Evolutionary conservation across 2,888 invertebrate species (phyloP).

Genomic region (Apamea crenata): DNA sequence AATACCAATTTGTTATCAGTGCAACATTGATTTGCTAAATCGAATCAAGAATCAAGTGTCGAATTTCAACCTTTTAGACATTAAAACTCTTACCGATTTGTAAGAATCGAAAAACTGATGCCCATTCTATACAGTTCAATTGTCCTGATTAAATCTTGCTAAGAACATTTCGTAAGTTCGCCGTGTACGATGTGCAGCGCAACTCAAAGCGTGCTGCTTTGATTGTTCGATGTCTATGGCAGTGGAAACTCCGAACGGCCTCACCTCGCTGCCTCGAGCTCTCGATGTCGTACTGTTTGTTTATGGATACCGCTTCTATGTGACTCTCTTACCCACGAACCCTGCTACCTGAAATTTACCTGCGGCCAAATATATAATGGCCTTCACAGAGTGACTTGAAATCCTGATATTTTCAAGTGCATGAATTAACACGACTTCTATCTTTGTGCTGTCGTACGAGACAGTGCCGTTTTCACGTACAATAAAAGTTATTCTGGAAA

Average conservation of each 20-base stretch:
- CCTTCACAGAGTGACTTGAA: conserved; percentile 63
- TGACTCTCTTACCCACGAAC: conserved; percentile 80
- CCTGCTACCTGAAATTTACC: conserved; percentile 72
- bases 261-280: conserved; percentile 85
- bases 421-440: conserved; percentile 77
- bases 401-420: conserved; percentile 75
- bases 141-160: conserved; percentile 16
- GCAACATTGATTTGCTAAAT: conserved; percentile 24
- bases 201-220: conserved; percentile 86
- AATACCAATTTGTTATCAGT: conserved; percentile 10
- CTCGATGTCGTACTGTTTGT: conserved; percentile 88
- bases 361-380: conserved; percentile 60
- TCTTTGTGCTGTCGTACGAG: conserved; percentile 76
- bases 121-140: neutral
- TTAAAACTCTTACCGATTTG: neutral
- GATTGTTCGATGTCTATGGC: conserved; percentile 88
- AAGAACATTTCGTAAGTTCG: conserved; percentile 17
- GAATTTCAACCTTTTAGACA: conserved; percentile 1
- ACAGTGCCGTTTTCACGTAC: conserved; percentile 79
- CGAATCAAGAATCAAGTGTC: neutral
- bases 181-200: conserved; percentile 81
- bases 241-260: conserved; percentile 82
- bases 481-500: conserved; percentile 7
- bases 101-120: neutral
- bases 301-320: conserved; percentile 87